phyloP scores from a whole-genome alignment of 2,888 invertebrate genomes.

The Ophion obscuratus region DNA sequence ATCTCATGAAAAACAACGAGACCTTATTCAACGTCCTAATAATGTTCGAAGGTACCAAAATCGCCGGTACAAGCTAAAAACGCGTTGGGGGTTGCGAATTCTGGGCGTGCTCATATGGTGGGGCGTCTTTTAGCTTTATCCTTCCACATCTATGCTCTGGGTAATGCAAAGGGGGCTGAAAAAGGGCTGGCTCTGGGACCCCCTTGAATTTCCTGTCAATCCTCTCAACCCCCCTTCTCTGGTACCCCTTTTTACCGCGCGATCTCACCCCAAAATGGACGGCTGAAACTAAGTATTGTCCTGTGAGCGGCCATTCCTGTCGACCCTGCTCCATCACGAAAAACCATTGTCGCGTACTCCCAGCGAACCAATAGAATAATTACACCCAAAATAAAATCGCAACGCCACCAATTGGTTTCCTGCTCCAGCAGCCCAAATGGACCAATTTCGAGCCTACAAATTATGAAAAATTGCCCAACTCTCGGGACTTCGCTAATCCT shows the following conservation, averaged over 20 bases:
- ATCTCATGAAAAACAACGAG: no score
- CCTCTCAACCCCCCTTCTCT: conserved; percentile 9
- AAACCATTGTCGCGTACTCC: not conserved
- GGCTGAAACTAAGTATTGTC: conserved; percentile 44
- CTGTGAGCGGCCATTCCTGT: conserved; percentile 46
- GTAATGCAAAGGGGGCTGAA: conserved; percentile 29
- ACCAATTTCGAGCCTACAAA: no score
- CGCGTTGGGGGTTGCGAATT: conserved; percentile 9
- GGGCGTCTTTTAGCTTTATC: conserved; percentile 38
- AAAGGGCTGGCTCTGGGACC: conserved; percentile 60
- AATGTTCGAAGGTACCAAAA: not conserved
- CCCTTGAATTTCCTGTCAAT: conserved; percentile 26
- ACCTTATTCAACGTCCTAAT: no score
- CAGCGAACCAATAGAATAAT: no score
- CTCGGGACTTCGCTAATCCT: no score
- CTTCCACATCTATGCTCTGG: conserved; percentile 40
- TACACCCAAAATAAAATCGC: no score
- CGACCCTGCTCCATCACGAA: not conserved
- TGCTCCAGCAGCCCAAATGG: no score
- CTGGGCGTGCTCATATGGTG: conserved; percentile 51
- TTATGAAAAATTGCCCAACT: no score
- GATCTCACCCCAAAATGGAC: conserved; percentile 54
- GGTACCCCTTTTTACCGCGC: conserved; percentile 25
- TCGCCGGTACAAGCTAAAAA: not conserved
- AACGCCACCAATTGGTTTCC: no score